Base-by-base conservation (phyloP, 2,797 vertebrate species). In the Nyctalus aviator region DNA sequence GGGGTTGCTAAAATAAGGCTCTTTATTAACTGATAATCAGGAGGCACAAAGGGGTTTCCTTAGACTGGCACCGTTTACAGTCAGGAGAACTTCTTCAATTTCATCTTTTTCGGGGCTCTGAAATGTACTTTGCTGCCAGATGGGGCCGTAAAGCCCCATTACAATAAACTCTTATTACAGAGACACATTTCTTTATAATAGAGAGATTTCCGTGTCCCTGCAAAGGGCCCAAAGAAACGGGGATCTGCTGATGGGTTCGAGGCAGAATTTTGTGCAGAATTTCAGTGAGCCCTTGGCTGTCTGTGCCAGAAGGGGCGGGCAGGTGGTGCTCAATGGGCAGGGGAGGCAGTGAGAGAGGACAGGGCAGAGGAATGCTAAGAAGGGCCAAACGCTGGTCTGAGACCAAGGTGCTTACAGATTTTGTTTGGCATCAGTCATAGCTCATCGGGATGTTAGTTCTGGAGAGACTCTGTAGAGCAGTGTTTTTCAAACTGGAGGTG, bases 91-190 rank as follows among this genome's bases (percentile, higher is more conserved):
- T 25, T 88, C 85, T 88, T 78, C 86, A 59, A 11, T 90, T 50
- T 88, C 66, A 12, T 85, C 69, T 72, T 93, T 76, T 76, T 79
- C 17, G 44, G 78, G 32, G 30, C 71, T 85, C 64, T 8, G 35
- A 83, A 88, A 85, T 72, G 53, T 59, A 55, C 72, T 95, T 90
- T 90, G 44, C 79, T 71, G 25, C 66, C 44, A 2, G 62, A 50
- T n/a, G 55, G 73, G 37, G 25, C 20, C 6, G 55, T 94, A 92
- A 96, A 96, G 46, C 72, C 81, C 62, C 20, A 2, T 85, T 72
- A 72, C 5, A 66, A 83, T 71, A 78, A 83, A 90, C 83, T 75
- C 78, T 53, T 53, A 59, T 85, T 75, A 92, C 27, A 8, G 83
- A 85, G 88, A 88, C 55, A 10, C 83, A 4, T 69, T 92, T 53